A percentile compares a stretch with the other conserved stretches of the same genome.
Evolutionary conservation across 2,113 vertebrate species (phyloP).

Genomic region (Physeter macrocephalus): DNA sequence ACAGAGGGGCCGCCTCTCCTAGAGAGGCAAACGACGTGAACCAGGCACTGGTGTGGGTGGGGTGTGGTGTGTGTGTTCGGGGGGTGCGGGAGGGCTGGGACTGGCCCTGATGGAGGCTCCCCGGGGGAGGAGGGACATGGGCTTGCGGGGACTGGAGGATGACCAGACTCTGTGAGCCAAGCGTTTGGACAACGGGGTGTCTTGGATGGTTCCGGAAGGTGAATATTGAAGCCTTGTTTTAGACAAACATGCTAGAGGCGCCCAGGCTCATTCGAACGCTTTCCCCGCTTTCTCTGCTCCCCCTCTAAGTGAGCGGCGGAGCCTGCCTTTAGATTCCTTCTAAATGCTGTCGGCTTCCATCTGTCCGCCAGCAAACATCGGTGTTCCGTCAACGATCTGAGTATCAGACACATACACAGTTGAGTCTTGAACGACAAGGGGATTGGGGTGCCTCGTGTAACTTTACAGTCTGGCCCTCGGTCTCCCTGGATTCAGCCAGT

Average conservation of each 20-base stretch:
- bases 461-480: neutral
- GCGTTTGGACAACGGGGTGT: rapidly evolving
- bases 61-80: too few species aligned
- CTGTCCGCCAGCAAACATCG: neutral
- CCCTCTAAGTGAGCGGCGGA: neutral
- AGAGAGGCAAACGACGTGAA: neutral
- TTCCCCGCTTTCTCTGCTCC: neutral
- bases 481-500: neutral
- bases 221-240: neutral
- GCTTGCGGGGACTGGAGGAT: too few species aligned
- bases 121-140: neutral
- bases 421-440: neutral
- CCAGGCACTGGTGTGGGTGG: neutral
- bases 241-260: neutral
- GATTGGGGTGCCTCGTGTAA: neutral
- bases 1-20: neutral
- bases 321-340: neutral
- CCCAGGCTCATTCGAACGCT: rapidly evolving
- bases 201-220: neutral
- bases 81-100: rapidly evolving
- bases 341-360: neutral
- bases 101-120: neutral
- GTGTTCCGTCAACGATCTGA: neutral
- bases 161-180: neutral
- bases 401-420: too few species aligned